Percentiles rank a stretch among this genome's conserved stretches.
These are phyloP conservation scores for Orchestes rusci DNA, from an alignment of 2,888 invertebrate genomes.

Conservation along the genomic window DNA sequence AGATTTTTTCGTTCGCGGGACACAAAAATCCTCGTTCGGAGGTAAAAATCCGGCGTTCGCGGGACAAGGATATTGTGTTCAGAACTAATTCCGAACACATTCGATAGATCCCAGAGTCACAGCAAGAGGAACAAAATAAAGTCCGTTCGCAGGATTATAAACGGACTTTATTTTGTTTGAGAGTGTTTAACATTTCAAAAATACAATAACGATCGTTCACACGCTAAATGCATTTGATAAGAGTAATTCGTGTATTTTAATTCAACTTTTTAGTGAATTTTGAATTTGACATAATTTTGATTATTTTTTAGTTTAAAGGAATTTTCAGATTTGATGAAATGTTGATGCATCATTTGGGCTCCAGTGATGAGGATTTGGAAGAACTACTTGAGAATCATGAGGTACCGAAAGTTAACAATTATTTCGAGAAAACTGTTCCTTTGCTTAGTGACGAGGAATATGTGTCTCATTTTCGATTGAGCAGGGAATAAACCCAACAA, in stretches of 20 bases:
- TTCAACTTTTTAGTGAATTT: neutral
- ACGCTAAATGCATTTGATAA: neutral
- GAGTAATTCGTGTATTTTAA: neutral
- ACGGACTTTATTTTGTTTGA: neutral
- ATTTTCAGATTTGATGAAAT: too few species aligned
- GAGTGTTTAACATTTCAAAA: neutral
- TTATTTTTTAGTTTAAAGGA: too few species aligned
- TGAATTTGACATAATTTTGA: neutral
- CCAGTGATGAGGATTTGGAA: too few species aligned
- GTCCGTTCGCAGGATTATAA: too few species aligned
- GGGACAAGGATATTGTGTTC: slow-evolving; percentile 3
- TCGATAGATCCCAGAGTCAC: neutral
- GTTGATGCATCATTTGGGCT: too few species aligned
- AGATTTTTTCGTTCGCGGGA: slow-evolving; percentile 1
- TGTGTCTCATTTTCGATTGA: slow-evolving; percentile 20
- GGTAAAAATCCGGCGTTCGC: slow-evolving; percentile 3
- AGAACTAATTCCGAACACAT: slow-evolving; percentile 1
- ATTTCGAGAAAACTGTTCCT: neutral
- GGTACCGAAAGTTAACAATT: too few species aligned
- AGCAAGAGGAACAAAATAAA: slow-evolving; percentile 2
- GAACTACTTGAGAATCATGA: too few species aligned
- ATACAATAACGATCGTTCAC: neutral
- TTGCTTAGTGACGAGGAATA: neutral
- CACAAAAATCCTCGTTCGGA: slow-evolving; percentile 2
- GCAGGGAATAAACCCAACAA: slow-evolving; percentile 7